Conservation (phyloP, 1,140 invertebrate species). For the Acromyrmex charruanus region DNA sequence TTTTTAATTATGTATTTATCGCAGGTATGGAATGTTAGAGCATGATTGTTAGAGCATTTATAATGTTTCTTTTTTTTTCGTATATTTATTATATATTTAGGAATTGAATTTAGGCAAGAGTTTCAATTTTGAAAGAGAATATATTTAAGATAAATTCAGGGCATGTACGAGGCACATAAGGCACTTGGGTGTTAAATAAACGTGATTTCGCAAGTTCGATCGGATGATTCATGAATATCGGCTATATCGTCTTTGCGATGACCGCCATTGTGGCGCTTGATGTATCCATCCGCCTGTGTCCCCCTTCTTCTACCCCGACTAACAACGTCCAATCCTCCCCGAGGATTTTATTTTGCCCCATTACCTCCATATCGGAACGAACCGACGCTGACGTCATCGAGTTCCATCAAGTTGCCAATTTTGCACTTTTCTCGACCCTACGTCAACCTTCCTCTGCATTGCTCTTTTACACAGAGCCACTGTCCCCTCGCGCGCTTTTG, state of each 20-base stretch:
- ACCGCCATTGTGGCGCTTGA: conserved; percentile 51
- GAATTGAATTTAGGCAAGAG: neutral
- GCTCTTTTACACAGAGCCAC: conserved; percentile 33
- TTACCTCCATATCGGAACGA: conserved; percentile 72
- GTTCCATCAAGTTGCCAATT: conserved; percentile 70
- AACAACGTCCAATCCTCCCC: conserved; percentile 60
- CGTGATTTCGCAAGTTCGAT: conserved; percentile 34
- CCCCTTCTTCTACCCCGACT: neutral
- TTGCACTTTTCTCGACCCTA: conserved; percentile 70
- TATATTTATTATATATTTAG: conserved; percentile 1
- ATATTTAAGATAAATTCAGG: neutral
- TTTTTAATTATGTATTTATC: neutral
- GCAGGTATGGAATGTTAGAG: neutral
- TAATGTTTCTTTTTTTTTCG: neutral
- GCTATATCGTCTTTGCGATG: conserved; percentile 63
- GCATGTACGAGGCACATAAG: neutral
- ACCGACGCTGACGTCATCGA: conserved; percentile 70
- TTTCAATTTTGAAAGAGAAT: neutral
- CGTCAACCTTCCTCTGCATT: conserved; percentile 50
- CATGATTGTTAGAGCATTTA: neutral
- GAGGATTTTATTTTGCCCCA: conserved; percentile 73
- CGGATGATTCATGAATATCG: conserved; percentile 64
- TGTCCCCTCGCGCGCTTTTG: conserved; percentile 12
- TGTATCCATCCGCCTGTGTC: conserved; percentile 45
- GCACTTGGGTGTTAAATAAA: conserved; percentile 58